Percentiles rank a stretch among this genome's conserved stretches.
phyloP scores from a whole-genome alignment of 2,113 vertebrate genomes.

The Neogobius melanostomus region DNA sequence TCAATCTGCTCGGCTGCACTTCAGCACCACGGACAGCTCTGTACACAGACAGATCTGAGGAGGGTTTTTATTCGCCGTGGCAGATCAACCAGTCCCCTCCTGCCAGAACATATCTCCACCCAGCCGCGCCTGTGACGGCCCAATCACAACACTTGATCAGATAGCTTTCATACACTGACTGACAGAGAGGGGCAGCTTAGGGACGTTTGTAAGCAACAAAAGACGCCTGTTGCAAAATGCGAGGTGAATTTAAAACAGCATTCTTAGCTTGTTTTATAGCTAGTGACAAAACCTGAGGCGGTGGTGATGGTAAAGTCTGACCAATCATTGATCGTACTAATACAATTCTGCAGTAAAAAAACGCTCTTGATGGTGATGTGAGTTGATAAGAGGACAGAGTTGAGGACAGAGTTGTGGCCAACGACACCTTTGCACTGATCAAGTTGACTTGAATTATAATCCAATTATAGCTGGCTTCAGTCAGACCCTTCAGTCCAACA shows the following conservation, averaged over 20 bases:
- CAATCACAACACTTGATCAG: slow-evolving; percentile 11
- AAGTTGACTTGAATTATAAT: slow-evolving; percentile 11
- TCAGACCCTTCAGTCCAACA: slow-evolving; percentile 1
- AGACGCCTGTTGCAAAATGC: background rate
- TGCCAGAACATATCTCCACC: slow-evolving; percentile 3
- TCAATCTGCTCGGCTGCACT: slow-evolving; percentile 4
- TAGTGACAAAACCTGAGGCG: no score
- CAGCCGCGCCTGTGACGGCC: slow-evolving; percentile 5
- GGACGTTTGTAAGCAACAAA: background rate
- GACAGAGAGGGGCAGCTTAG: background rate
- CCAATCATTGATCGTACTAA: background rate
- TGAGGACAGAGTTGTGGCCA: background rate
- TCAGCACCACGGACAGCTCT: slow-evolving; percentile 1
- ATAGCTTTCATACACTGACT: slow-evolving; percentile 6
- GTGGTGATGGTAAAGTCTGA: background rate
- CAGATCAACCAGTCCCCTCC: slow-evolving; percentile 7
- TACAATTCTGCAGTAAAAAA: background rate
- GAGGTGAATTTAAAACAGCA: background rate
- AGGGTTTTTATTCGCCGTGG: slow-evolving; percentile 5
- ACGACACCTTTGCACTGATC: slow-evolving; percentile 1
- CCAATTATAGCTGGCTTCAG: slow-evolving; percentile 4
- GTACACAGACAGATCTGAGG: slow-evolving; percentile 5
- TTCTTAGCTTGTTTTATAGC: background rate
- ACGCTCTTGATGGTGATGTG: background rate
- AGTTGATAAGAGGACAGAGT: background rate